Base-by-base conservation (phyloP, 1,140 invertebrate genomes). In the Goniozus legneri region DNA sequence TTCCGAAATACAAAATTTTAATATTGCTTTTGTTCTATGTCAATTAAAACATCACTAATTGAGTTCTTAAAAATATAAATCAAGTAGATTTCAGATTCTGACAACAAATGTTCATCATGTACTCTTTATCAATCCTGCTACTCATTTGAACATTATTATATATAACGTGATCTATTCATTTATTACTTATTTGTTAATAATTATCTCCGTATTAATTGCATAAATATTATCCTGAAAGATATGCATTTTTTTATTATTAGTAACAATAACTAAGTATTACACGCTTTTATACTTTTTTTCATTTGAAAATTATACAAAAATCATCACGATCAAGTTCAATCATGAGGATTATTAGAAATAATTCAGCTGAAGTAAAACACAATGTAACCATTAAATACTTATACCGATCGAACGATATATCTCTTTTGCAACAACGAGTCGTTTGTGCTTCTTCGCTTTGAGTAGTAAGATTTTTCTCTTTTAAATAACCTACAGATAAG, bases 191-290 rank as follows among this genome's bases (percentile, higher is more conserved):
- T 30, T 52, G 52, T 47, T 45, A 31, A 55, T 58, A 60, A 60
- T 50, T 51, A 58, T 56, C 42, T 47, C 40, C 31, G 47, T 57
- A 50, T 53, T 58, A 58, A 52, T 58, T 41, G 18, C 30, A 42
- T 47, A 50, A 56, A 52, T 35, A 50, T 56, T 42, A 58, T 44
- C 16, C 53, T 16, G 34, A 54, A 61, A 50, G 60, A 63, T 65
- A 65, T 63, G 62, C 60, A 56, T 55, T 47, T 54, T 48, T 51
- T 57, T 18, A 54, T 44, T 47, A 35, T 50, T 58, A 57, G 24
- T 53, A 58, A 56, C 30, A 49, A 45, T 27, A 53, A 55, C 19
- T 46, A 54, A 54, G 6, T 12, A 12, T 27, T 27, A n/a, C n/a
- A n/a, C n/a, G n/a, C n/a, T n/a, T n/a, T n/a, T n/a, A n/a, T n/a